Evolutionary conservation across 2,113 vertebrate genomes (phyloP).

Genomic region (Rhipidura dahli): DNA sequence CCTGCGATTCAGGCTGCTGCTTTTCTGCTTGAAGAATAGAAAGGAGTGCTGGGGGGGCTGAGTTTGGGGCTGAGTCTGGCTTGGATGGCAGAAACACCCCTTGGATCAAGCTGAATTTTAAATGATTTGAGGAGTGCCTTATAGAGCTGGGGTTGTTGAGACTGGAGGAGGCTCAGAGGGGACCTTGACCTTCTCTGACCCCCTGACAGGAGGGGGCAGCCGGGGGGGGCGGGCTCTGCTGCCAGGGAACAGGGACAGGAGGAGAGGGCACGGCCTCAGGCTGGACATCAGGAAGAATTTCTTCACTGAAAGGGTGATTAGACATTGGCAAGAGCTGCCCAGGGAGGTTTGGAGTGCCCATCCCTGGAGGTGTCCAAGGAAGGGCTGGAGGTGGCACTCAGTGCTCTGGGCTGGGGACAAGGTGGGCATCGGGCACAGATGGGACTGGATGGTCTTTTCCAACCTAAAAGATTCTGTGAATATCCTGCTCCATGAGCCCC

Average conservation of each 20-base stretch:
- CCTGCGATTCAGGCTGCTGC: rapidly evolving
- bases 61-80: neutral
- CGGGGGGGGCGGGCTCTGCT: neutral
- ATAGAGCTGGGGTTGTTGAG: neutral
- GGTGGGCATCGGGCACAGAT: rapidly evolving
- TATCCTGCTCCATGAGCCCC: neutral
- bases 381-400: neutral
- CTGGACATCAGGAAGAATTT: neutral
- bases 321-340: neutral
- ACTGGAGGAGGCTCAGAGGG: neutral
- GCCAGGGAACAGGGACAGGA: neutral
- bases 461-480: neutral
- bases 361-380: neutral
- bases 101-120: neutral
- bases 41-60: neutral
- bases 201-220: neutral
- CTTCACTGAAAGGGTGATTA: rapidly evolving
- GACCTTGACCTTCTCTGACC: neutral
- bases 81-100: neutral
- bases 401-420: neutral
- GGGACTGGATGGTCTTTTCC: rapidly evolving
- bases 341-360: neutral
- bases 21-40: neutral
- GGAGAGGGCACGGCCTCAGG: rapidly evolving
- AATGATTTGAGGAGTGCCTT: neutral